Conservation (phyloP, 2,113 vertebrate species). For the Cinclus mexicanus region DNA sequence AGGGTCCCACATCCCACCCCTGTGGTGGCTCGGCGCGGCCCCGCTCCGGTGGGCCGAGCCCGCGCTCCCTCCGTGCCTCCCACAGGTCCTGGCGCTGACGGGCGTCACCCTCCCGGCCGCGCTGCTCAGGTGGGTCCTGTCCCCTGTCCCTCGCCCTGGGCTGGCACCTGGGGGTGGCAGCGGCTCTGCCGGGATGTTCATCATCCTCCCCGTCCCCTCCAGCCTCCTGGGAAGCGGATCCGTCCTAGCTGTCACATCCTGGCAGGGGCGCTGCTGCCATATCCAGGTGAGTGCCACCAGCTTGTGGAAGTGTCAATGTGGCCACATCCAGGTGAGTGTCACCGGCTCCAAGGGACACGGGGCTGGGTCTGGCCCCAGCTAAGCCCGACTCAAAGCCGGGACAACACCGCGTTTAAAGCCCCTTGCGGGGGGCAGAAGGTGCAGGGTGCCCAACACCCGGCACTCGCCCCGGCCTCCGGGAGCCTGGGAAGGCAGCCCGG, state of each 20-base stretch:
- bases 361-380: not conserved
- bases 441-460: not conserved
- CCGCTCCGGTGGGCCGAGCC: not conserved
- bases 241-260: not conserved
- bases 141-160: not conserved
- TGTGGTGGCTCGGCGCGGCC: not conserved
- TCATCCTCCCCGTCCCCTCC: not conserved
- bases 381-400: not conserved
- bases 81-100: not conserved
- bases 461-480: not conserved
- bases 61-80: not conserved
- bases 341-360: not conserved
- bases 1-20: not conserved
- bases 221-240: slow-evolving; percentile 52
- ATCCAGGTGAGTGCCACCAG: not conserved
- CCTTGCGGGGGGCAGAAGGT: not conserved
- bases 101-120: not conserved
- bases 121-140: slow-evolving; percentile 21
- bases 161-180: not conserved
- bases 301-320: not conserved
- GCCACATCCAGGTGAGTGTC: not conserved
- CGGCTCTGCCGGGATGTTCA: not conserved
- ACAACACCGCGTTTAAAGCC: not conserved
- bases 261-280: not conserved
- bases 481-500: not conserved